These are phyloP conservation scores for Phyllotis vaccarum DNA, from an alignment of 2,797 vertebrate species.

Conservation along the genomic window DNA sequence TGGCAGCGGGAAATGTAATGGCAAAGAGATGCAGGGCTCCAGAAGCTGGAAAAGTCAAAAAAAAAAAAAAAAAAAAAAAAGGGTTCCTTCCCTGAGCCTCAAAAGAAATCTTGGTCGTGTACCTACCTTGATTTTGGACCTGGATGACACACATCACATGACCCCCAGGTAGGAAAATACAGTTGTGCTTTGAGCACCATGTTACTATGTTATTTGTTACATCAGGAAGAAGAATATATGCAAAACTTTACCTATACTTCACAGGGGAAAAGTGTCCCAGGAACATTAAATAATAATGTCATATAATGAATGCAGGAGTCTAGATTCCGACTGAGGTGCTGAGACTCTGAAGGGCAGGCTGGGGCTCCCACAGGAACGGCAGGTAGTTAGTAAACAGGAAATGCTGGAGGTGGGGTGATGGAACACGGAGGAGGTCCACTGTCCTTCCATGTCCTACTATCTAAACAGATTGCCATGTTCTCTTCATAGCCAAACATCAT, in stretches of 20 bases:
- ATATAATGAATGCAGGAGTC: background rate
- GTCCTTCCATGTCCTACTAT: too few species aligned
- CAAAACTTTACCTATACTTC: background rate
- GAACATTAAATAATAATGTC: background rate
- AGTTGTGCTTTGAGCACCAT: background rate
- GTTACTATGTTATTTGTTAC: background rate
- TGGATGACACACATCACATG: background rate
- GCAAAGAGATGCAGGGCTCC: background rate
- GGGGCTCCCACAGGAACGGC: background rate
- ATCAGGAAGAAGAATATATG: background rate
- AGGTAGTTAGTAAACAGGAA: background rate
- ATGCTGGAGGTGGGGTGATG: background rate
- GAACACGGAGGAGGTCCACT: background rate
- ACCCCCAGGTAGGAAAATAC: background rate
- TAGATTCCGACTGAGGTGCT: background rate
- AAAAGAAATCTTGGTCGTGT: background rate
- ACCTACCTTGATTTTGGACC: background rate
- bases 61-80: too few species aligned
- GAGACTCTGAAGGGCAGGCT: too few species aligned
- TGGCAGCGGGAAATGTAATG: accelerated
- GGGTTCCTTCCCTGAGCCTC: background rate
- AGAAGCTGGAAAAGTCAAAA: background rate
- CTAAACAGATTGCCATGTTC: accelerated
- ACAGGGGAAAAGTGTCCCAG: background rate
- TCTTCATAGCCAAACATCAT: background rate